phyloP scores from a whole-genome alignment of 2,113 vertebrate genomes.

The Gallinago media region DNA sequence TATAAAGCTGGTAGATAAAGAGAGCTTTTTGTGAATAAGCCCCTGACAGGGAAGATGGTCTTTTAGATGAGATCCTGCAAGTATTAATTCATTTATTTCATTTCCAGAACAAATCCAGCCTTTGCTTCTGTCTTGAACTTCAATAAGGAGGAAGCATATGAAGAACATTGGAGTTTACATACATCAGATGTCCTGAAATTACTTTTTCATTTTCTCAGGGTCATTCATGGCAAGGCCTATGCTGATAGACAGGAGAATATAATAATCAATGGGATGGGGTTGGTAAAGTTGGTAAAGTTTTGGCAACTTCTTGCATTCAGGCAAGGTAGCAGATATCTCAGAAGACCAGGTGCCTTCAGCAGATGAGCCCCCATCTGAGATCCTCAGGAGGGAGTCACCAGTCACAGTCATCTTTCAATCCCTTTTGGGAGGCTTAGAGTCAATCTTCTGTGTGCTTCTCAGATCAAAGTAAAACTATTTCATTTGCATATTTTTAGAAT shows the following conservation, averaged over 20 bases:
- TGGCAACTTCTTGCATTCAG: background rate
- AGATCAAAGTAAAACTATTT: slow-evolving; percentile 20
- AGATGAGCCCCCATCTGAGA: background rate
- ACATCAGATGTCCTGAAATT: background rate
- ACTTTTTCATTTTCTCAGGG: background rate
- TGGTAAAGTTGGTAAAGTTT: background rate
- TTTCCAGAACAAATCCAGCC: background rate
- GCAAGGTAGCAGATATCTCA: background rate
- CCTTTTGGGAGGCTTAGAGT: slow-evolving; percentile 3
- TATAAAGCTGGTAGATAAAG: background rate
- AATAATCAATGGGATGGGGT: background rate
- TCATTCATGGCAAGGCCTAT: background rate
- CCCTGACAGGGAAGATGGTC: background rate
- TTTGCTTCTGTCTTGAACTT: background rate
- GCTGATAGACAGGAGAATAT: background rate
- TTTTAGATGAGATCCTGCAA: background rate
- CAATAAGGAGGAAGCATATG: background rate
- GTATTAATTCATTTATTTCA: background rate
- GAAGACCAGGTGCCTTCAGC: background rate
- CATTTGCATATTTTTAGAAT: background rate
- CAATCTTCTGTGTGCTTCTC: background rate
- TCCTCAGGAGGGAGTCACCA: background rate
- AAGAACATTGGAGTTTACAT: background rate
- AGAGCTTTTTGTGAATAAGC: background rate
- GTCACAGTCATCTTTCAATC: background rate